phyloP scores from a whole-genome alignment of 53 echinoderm and acorn worm genomes.

The Holothuria scabra region DNA sequence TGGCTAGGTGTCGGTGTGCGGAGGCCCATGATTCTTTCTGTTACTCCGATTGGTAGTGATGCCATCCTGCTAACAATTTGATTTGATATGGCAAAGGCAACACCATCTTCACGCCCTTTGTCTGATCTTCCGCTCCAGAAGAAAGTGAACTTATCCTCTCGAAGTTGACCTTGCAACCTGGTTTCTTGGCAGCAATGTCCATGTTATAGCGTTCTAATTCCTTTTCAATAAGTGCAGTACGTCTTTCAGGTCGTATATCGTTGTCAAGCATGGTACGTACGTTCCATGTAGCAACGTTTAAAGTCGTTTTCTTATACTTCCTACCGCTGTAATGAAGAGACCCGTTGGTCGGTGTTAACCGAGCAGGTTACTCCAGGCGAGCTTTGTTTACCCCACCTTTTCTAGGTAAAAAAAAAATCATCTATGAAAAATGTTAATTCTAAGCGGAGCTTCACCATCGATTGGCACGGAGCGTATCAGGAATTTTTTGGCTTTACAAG shows the following conservation, averaged over 20 bases:
- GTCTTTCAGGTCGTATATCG: slow-evolving; percentile 11
- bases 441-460: too few species aligned
- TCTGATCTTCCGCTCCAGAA: slow-evolving; percentile 39
- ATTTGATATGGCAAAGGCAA: slow-evolving; percentile 48
- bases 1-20: not conserved
- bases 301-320: slow-evolving; percentile 20
- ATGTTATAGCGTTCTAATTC: slow-evolving; percentile 39
- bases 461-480: too few species aligned
- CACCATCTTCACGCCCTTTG: slow-evolving; percentile 31
- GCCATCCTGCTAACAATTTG: slow-evolving; percentile 17
- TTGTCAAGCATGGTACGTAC: slow-evolving; percentile 46
- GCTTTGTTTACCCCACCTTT: slow-evolving; percentile 62
- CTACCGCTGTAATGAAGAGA: slow-evolving; percentile 51
- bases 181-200: slow-evolving; percentile 54
- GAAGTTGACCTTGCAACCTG: slow-evolving; percentile 10
- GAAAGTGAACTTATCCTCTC: slow-evolving; percentile 18
- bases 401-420: too few species aligned
- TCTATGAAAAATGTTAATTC: too few species aligned
- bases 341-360: slow-evolving; percentile 47
- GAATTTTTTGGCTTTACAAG: too few species aligned
- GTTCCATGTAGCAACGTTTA: slow-evolving; percentile 39
- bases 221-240: not conserved
- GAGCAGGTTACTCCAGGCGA: slow-evolving; percentile 29
- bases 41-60: slow-evolving; percentile 7
- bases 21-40: slow-evolving; percentile 12